A percentile compares a stretch with the other conserved stretches of the same genome.
Conservation (phyloP, 2,888 invertebrate species). For the Sussaba pulchella region DNA sequence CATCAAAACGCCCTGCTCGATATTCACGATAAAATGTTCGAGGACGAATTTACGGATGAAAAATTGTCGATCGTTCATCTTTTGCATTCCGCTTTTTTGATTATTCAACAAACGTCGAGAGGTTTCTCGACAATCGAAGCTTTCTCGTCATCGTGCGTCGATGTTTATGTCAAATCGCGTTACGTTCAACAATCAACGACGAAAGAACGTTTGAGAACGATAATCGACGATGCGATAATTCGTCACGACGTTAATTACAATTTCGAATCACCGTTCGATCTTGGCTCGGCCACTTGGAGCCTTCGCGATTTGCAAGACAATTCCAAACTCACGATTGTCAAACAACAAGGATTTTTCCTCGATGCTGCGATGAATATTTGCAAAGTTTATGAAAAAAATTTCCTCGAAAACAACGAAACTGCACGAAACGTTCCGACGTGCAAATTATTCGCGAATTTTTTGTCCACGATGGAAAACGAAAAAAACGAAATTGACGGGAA, state of each 20-base stretch:
- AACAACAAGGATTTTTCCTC: constrained; percentile 86
- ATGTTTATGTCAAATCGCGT: constrained; percentile 88
- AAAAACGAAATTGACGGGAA: constrained; percentile 39
- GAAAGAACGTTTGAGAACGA: constrained; percentile 85
- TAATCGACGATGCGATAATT: constrained; percentile 85
- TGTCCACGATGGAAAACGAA: not conserved
- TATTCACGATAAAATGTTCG: constrained; percentile 84
- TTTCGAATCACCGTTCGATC: constrained; percentile 74
- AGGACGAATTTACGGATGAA: constrained; percentile 82
- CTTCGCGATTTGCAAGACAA: constrained; percentile 85
- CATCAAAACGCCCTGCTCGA: constrained; percentile 85
- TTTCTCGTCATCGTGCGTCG: constrained; percentile 86
- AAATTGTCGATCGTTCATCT: constrained; percentile 88
- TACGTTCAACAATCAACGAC: constrained; percentile 82
- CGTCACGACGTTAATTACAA: constrained; percentile 77
- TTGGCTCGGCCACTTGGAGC: constrained; percentile 80
- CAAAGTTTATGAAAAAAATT: constrained; percentile 58
- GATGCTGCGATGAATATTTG: constrained; percentile 65
- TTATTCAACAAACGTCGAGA: constrained; percentile 88
- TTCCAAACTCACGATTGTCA: constrained; percentile 85
- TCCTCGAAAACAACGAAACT: constrained; percentile 22
- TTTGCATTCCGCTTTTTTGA: constrained; percentile 88
- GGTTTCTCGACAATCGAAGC: constrained; percentile 87
- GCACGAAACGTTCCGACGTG: constrained; percentile 25
- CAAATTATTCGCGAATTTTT: constrained; percentile 27